Evolutionary conservation across 2,888 invertebrate species (phyloP), one percentile per base, ranked within the genome.

Genomic region (Molanna angustata): DNA sequence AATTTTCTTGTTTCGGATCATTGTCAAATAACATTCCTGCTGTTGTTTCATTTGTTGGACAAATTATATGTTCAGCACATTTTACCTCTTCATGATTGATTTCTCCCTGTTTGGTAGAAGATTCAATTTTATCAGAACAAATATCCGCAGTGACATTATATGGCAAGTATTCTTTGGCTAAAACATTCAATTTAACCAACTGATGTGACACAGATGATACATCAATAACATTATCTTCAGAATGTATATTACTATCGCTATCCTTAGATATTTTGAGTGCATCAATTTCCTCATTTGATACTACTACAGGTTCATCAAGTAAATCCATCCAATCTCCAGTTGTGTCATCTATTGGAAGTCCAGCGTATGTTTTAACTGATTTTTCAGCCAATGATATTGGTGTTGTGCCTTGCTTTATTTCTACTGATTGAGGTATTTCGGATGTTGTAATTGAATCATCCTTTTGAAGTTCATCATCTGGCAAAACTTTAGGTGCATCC

Each of bases 241-340:
- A n/a, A n/a, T n/a, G n/a, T n/a, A n/a, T n/a, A n/a, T n/a, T n/a
- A n/a, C n/a, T n/a, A n/a, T n/a, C n/a, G n/a, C n/a, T n/a, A n/a
- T n/a, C n/a, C n/a, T n/a, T n/a, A n/a, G n/a, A 11, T 14, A 20
- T 22, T 13, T 4, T 19, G n/a, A 16, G n/a, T 32, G 32, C 46
- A 44, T 22, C 40, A 56, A 61, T 52, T 43, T 58, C 53, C 46
- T 58, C 59, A 27, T 58, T 58, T 9, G 57, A 56, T 17, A 61
- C 44, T 3, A 47, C 42, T 35, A 60, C 49, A n/a, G 60, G 49
- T 37, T 62, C 61, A 49, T 62, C 62, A 13, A 62, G 35, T 4
- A 54, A 49, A 31, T 49, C 47, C 55, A 62, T 55, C 62, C 60
- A 62, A 18, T 49, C 50, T 41, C 56, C 56, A 46, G 55, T 27